These are phyloP conservation scores for Ormyrus labotus DNA, from an alignment of 2,888 invertebrate genomes.

Conservation along the genomic window DNA sequence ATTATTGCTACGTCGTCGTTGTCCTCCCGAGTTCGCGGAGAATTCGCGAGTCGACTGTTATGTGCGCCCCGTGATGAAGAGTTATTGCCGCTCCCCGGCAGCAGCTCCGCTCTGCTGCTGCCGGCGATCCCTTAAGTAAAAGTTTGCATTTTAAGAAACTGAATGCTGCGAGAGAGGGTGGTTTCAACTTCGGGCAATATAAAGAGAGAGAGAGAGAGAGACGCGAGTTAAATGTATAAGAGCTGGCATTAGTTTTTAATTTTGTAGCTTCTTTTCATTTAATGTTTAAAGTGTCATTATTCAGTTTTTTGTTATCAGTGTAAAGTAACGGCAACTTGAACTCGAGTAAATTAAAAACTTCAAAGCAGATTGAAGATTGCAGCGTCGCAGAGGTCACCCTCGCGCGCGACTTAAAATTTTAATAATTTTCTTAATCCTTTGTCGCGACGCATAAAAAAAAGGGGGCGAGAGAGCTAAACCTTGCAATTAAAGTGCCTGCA, in stretches of 20 bases:
- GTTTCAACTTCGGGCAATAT: too few species aligned
- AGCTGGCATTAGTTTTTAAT: too few species aligned
- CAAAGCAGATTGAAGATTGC: background rate
- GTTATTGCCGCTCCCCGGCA: background rate
- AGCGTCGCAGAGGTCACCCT: background rate
- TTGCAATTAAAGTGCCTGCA: constrained; percentile 24
- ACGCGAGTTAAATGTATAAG: too few species aligned
- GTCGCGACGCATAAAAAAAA: background rate
- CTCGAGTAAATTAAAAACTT: too few species aligned
- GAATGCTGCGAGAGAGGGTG: too few species aligned
- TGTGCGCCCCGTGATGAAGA: constrained; percentile 3
- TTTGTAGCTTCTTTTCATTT: too few species aligned
- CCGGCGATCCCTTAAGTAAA: background rate
- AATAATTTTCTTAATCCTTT: background rate
- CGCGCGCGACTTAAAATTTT: background rate
- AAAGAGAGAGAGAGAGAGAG: too few species aligned
- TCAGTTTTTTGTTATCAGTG: too few species aligned
- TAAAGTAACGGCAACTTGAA: too few species aligned
- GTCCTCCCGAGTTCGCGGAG: background rate
- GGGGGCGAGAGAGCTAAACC: background rate
- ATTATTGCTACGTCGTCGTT: constrained; percentile 20
- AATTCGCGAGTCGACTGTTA: too few species aligned
- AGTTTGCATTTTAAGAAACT: background rate
- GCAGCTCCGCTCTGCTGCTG: too few species aligned
- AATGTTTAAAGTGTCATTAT: too few species aligned